Conservation (phyloP, 2,888 invertebrate species). For the Chrysolina oricalcia region DNA sequence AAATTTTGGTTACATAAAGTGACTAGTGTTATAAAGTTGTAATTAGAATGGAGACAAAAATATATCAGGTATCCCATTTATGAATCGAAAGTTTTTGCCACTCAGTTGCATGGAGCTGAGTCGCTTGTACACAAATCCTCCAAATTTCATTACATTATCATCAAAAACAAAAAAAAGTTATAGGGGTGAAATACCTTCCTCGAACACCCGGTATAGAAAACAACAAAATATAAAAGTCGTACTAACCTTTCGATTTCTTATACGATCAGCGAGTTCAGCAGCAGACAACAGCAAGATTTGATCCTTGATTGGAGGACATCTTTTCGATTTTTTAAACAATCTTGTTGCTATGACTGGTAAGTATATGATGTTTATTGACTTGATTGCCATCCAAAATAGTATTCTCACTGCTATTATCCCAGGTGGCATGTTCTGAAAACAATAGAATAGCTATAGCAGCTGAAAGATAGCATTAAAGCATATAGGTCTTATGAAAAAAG, state of each 20-base stretch:
- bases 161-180: too few relatives aligned
- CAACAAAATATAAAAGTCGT: neutral
- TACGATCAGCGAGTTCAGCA: slow-evolving; percentile 80
- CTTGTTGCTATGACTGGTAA: slow-evolving; percentile 56
- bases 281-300: slow-evolving; percentile 81
- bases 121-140: too few relatives aligned
- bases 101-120: too few relatives aligned
- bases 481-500: neutral
- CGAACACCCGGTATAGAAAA: too few relatives aligned
- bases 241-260: slow-evolving; percentile 81
- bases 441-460: neutral
- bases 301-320: slow-evolving; percentile 80
- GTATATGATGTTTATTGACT: slow-evolving; percentile 53
- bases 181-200: too few relatives aligned
- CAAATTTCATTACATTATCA: too few relatives aligned
- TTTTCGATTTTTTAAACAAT: slow-evolving; percentile 74
- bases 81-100: too few relatives aligned
- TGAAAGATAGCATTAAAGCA: neutral
- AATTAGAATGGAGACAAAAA: too few relatives aligned
- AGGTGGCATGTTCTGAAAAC: slow-evolving; percentile 50
- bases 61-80: too few relatives aligned
- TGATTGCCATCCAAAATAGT: slow-evolving; percentile 51
- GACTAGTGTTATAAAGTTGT: too few relatives aligned
- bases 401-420: slow-evolving; percentile 48
- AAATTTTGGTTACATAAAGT: too few relatives aligned